These are phyloP conservation scores for Dasyornis broadbenti DNA, from an alignment of 2,113 vertebrate genomes.

Conservation along the genomic window DNA sequence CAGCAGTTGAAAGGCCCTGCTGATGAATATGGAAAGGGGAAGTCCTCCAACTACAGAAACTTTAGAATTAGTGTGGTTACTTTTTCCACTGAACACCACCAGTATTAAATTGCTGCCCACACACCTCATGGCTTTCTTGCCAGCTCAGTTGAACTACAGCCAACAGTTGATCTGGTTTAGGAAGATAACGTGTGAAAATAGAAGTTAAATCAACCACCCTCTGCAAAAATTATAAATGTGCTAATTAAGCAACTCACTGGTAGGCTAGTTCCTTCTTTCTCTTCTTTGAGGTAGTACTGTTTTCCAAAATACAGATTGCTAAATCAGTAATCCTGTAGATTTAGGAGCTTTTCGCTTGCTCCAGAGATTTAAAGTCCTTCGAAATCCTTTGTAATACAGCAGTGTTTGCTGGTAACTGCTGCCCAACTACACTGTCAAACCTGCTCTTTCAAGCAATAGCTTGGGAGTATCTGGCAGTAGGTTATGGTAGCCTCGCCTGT, in stretches of 20 bases:
- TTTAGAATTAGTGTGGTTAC: not conserved
- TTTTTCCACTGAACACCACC: not conserved
- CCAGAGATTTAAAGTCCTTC: not conserved
- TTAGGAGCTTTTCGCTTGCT: not conserved
- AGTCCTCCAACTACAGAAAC: not conserved
- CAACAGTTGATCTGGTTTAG: not conserved
- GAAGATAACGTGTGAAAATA: not conserved
- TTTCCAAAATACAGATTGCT: not conserved
- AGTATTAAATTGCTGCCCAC: not conserved
- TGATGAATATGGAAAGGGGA: not conserved
- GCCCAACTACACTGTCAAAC: not conserved
- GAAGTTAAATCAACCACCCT: not conserved
- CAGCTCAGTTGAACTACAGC: not conserved
- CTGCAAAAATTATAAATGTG: not conserved
- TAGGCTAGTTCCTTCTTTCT: not conserved
- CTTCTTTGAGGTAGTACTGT: not conserved
- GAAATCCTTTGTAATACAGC: not conserved
- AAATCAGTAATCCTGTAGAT: not conserved
- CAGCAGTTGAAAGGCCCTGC: not conserved
- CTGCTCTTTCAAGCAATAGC: not conserved
- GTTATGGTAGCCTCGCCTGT: not conserved
- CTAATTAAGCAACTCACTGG: not conserved
- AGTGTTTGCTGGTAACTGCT: not conserved
- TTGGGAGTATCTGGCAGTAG: not conserved
- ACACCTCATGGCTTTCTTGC: not conserved